Evolutionary conservation across 2,113 vertebrate genomes (phyloP).

Genomic region (Coturnix japonica): DNA sequence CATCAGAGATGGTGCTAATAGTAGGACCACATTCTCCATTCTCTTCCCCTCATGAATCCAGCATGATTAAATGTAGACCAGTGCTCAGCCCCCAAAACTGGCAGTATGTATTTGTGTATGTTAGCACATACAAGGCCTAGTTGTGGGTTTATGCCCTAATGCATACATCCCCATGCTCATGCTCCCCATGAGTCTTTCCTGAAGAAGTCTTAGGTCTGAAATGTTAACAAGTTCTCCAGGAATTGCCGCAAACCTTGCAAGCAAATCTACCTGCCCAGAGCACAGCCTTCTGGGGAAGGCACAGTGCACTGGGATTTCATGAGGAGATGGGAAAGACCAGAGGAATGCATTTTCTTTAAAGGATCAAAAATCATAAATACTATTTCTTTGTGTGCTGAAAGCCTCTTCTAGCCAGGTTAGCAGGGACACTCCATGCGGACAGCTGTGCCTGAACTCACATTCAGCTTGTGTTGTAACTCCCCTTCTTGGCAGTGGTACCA

Average conservation of each 20-base stretch:
- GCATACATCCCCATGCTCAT: not conserved
- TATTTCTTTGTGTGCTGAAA: not conserved
- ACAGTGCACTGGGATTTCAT: not conserved
- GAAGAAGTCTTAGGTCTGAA: not conserved
- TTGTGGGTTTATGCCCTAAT: not conserved
- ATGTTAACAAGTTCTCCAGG: not conserved
- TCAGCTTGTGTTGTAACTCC: conserved; percentile 18
- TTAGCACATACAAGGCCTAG: not conserved
- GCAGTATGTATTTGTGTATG: not conserved
- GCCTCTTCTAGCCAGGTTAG: not conserved
- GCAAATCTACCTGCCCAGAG: not conserved
- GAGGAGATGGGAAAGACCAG: not conserved
- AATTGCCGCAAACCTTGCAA: not conserved
- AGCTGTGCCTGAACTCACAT: not conserved
- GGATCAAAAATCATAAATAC: not conserved
- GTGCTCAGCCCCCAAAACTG: not conserved
- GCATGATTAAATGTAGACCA: not conserved
- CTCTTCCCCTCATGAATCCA: not conserved
- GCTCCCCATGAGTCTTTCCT: not conserved
- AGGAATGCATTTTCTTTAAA: not conserved
- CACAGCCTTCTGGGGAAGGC: not conserved
- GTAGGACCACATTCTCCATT: not conserved
- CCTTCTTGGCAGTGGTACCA: conserved; percentile 37
- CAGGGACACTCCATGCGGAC: not conserved
- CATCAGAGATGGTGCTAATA: not conserved